Evolutionary conservation across 2,797 vertebrate species (phyloP), one percentile per base, ranked within the genome.

Genomic region (Pampus argenteus): DNA sequence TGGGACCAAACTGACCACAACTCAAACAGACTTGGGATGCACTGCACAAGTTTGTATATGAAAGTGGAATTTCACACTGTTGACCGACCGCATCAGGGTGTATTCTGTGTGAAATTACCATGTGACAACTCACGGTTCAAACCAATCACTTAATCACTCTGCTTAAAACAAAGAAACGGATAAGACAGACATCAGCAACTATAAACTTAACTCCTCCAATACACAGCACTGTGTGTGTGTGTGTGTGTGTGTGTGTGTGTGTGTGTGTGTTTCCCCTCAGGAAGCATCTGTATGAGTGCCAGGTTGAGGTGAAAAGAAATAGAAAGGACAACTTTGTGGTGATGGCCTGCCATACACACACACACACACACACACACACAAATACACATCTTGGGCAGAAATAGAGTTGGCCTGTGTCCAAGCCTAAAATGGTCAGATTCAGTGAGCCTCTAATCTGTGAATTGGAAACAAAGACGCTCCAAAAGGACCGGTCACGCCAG

Each of bases 401-500:
- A 58, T 49, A 34, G 50, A 62, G 45, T 48, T 66, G 66, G 63
- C 49, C 34, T 8, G 44, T 31, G 18, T 68, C 55, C 71, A 57
- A 20, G 29, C 55, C 31, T 65, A 59, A 49, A 20, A 18, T 47
- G 20, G 58, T 48, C 6, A 59, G 61, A 63, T 59, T 72, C 62
- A 64, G 17, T 55, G 59, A 72, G 60, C 44, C 47, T 62, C 74
- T 68, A 78, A 75, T 75, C 67, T 69, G 82, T 72, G 67, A 81
- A 72, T 62, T 68, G 63, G 45, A 81, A 80, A 62, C 38, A 78
- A 66, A 65, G 47, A 20, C 0, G 48, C 59, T 72, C 54, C 29
- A 66, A 36, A 55, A 34, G 23, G 45, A 44, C 10, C 58, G 58
- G 1, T 51, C 52, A 3, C 9, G 26, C 51, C 61, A 72, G 23